Percentiles rank a stretch among this genome's conserved stretches.
phyloP scores from a whole-genome alignment of 1,140 invertebrate genomes.

The Heliconius hermathena region DNA sequence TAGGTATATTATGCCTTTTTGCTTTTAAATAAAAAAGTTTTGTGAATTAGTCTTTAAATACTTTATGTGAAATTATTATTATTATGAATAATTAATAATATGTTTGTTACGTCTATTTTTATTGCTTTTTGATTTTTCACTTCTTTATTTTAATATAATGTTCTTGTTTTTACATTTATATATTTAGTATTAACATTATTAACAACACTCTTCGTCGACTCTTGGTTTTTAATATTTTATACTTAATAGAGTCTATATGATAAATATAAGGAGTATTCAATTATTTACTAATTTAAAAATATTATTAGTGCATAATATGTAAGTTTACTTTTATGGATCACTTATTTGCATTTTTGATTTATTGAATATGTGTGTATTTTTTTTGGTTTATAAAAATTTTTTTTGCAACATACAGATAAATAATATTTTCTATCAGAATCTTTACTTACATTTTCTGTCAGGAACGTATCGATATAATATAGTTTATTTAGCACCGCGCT shows the following conservation, averaged over 20 bases:
- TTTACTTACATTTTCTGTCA: background rate
- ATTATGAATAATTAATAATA: no score
- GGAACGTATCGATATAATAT: background rate
- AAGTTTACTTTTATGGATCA: no score
- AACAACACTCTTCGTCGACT: background rate
- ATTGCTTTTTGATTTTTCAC: no score
- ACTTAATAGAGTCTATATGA: background rate
- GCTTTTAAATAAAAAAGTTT: no score
- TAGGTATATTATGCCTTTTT: no score
- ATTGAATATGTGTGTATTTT: background rate
- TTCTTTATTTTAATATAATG: background rate
- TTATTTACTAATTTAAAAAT: background rate
- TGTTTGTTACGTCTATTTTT: no score
- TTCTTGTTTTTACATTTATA: slow-evolving; percentile 4
- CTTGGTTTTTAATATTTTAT: background rate
- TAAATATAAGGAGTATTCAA: background rate
- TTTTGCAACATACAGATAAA: background rate
- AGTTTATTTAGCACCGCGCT: no score
- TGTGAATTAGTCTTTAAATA: no score
- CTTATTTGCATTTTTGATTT: no score
- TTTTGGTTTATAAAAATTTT: background rate
- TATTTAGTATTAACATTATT: background rate
- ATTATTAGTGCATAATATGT: background rate
- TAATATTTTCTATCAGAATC: background rate
- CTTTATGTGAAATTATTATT: no score